A percentile compares a stretch with the other conserved stretches of the same genome.
These are phyloP conservation scores for Lates calcarifer DNA, from an alignment of 2,113 vertebrate genomes.

Conservation along the genomic window DNA sequence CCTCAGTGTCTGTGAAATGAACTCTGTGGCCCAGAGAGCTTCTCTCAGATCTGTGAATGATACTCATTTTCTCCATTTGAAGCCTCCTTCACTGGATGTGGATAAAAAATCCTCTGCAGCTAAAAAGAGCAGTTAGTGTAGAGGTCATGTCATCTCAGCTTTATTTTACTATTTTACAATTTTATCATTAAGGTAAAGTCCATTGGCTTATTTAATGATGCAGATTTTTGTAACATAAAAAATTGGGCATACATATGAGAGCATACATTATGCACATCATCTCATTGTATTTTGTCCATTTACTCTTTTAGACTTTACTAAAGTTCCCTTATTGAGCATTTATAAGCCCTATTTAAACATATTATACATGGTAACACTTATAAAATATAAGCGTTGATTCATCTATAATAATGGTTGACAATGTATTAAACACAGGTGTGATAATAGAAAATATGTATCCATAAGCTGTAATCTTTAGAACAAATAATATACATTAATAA, in stretches of 20 bases:
- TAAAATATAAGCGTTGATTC: too few relatives aligned
- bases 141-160: neutral
- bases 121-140: neutral
- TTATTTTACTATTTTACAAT: neutral
- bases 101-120: neutral
- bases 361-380: neutral
- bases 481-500: neutral
- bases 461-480: too few relatives aligned
- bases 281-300: neutral
- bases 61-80: neutral
- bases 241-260: neutral
- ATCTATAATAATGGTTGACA: too few relatives aligned
- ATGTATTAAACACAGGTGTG: too few relatives aligned
- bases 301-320: neutral
- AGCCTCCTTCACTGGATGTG: neutral
- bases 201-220: too few relatives aligned
- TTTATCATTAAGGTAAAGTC: neutral
- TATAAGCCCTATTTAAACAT: neutral
- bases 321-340: neutral
- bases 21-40: slow-evolving; percentile 16
- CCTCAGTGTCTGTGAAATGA: slow-evolving; percentile 10
- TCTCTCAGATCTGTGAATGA: neutral
- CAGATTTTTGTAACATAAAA: neutral
- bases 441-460: too few relatives aligned
- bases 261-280: neutral